phyloP scores from a whole-genome alignment of 2,797 vertebrate genomes.

The Esox lucius region DNA sequence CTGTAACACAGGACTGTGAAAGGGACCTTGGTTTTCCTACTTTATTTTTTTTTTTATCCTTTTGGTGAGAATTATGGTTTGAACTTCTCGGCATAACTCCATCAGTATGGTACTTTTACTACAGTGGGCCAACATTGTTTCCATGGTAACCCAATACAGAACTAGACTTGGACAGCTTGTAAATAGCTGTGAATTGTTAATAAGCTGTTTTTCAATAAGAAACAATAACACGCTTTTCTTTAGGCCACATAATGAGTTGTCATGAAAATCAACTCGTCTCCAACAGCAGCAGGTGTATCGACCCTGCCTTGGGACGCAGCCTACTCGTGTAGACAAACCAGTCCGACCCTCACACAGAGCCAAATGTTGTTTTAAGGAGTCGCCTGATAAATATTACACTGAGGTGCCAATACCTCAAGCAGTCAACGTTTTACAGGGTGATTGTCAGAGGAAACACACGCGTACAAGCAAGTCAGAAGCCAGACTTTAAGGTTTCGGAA shows the following conservation, averaged over 20 bases:
- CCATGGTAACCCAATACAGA: too few relatives aligned
- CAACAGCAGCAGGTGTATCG: neutral
- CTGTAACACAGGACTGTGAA: too few relatives aligned
- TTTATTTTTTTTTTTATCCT: too few relatives aligned
- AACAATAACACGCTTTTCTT: neutral
- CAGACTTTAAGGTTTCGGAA: constrained; percentile 10
- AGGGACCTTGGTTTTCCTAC: too few relatives aligned
- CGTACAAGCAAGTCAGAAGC: constrained; percentile 13
- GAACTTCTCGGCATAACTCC: too few relatives aligned
- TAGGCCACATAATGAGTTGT: neutral
- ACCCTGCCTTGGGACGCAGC: too few relatives aligned
- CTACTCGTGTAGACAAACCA: neutral
- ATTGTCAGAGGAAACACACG: neutral
- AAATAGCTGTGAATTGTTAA: neutral
- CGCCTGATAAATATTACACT: constrained; percentile 53
- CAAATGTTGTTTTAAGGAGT: neutral
- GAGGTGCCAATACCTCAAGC: constrained; percentile 44
- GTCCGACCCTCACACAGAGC: too few relatives aligned
- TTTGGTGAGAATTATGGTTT: too few relatives aligned
- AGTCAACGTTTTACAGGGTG: neutral
- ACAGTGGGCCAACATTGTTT: too few relatives aligned
- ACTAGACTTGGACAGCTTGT: too few relatives aligned
- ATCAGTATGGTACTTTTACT: too few relatives aligned
- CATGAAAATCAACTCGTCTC: neutral
- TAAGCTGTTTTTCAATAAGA: neutral